Base-by-base conservation (phyloP, 2,113 vertebrate genomes). In the Anolis carolinensis region DNA sequence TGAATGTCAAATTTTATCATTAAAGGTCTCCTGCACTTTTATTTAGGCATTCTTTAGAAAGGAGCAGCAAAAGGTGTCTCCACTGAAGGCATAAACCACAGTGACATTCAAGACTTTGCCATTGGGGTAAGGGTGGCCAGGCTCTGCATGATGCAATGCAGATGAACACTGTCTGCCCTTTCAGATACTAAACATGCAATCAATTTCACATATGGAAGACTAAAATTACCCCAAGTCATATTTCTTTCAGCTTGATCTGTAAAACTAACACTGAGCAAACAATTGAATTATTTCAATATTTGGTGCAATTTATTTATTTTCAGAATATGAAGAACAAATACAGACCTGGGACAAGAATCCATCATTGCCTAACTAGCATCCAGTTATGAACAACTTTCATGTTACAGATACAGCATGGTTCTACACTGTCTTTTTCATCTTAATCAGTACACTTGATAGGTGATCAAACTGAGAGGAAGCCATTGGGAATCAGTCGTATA, bases 281-380 rank as follows among this genome's bases (percentile, higher is more conserved):
- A 83, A 18, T 48, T 82, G 5, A 16, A 23, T 63, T 9, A 80
- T 80, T 74, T 84, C 71, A 84, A 27, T 81, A 3, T 16, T 87
- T 63, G 13, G 59, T 82, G 74, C 39, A 63, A 81, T 85, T 48
- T 50, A 14, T 78, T 78, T 91, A 13, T 39, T 77, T 91, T 88
- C 82, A 9, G 36, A 87, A 89, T 71, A 34, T 44, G 71, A 81
- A 81, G 81, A 76, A 23, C 70, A 85, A 67, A 65, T 65, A 79
- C 36, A 50, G 27, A 36, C 21, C n/a, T 75, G 14, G 14, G 67
- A 50, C 21, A 81, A 81, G 70, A 48, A 34, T 74, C 55, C 39
- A 27, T 81, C 78, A 74, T 10, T 65, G 23, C 2, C 68, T 36
- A 73, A 52, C 30, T 0, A 50, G 10, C 6, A 68, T 72, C 10